A percentile compares a stretch with the other conserved stretches of the same genome.
phyloP scores from a whole-genome alignment of 2,113 vertebrate genomes.

The Myrmecobius fasciatus region DNA sequence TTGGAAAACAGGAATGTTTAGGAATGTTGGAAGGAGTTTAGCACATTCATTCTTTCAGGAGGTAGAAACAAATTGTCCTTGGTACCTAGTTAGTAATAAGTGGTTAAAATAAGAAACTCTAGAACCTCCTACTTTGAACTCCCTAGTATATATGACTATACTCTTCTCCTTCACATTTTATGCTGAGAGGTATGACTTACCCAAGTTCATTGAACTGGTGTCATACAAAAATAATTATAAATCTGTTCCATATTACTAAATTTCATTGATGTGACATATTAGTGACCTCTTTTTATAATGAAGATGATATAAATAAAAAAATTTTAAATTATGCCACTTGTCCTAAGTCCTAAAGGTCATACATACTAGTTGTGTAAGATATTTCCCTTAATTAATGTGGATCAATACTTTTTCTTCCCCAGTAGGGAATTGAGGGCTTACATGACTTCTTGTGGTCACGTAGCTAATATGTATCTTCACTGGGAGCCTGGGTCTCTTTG shows the following conservation, averaged over 20 bases:
- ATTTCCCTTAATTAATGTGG: background rate
- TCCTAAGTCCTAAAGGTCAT: background rate
- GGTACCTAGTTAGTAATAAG: background rate
- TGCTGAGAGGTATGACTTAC: too few relatives aligned
- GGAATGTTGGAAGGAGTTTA: background rate
- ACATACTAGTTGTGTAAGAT: background rate
- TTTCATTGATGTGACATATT: too few relatives aligned
- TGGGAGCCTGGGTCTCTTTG: background rate
- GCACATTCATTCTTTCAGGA: background rate
- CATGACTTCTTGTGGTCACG: background rate
- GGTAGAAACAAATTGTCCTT: background rate
- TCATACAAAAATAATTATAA: too few relatives aligned
- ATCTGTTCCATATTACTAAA: too few relatives aligned
- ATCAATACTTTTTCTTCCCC: background rate
- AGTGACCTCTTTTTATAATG: too few relatives aligned
- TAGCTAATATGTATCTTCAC: background rate
- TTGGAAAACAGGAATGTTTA: background rate
- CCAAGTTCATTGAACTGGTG: too few relatives aligned
- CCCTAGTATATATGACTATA: background rate
- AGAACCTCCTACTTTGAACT: background rate
- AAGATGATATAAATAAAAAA: too few relatives aligned
- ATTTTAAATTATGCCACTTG: background rate
- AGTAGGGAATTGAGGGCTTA: background rate
- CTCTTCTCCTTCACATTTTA: background rate
- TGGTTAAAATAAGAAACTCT: background rate